Evolutionary conservation across 2,797 vertebrate species (phyloP).

Genomic region (Rachycentron canadum): DNA sequence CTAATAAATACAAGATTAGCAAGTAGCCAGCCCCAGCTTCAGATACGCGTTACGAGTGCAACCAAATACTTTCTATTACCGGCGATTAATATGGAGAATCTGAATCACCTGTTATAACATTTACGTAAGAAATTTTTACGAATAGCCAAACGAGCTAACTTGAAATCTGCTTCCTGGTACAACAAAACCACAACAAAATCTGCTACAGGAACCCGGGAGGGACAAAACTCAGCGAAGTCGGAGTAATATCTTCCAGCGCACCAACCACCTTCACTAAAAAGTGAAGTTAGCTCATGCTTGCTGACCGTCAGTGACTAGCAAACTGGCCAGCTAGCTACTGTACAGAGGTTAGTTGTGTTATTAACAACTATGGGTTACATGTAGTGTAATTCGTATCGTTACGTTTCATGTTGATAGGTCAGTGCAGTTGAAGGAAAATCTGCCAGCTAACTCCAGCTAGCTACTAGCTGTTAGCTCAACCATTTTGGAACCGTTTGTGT

Average conservation of each 20-base stretch:
- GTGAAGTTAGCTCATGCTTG: constrained; percentile 41
- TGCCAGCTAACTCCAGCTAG: constrained; percentile 25
- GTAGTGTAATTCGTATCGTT: accelerated
- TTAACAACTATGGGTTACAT: accelerated
- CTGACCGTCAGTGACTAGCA: constrained; percentile 67
- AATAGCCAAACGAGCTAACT: constrained; percentile 58
- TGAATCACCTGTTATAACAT: background rate
- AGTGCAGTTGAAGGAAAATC: too few species aligned
- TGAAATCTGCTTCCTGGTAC: constrained; percentile 52
- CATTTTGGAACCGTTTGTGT: constrained; percentile 23
- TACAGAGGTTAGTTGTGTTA: constrained; percentile 54
- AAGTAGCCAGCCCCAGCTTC: background rate
- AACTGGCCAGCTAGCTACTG: constrained; percentile 51
- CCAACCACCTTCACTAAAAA: background rate
- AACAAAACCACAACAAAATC: constrained; percentile 77
- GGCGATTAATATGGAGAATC: background rate
- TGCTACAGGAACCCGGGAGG: constrained; percentile 48
- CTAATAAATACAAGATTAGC: constrained; percentile 16
- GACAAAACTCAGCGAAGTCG: constrained; percentile 48
- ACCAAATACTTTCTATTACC: background rate
- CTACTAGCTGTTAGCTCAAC: constrained; percentile 40
- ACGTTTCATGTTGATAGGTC: background rate
- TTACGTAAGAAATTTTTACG: background rate
- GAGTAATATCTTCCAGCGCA: background rate
- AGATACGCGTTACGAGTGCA: background rate